Evolutionary conservation across 2,113 vertebrate genomes (phyloP).

Genomic region (Gasterosteus nipponicus): DNA sequence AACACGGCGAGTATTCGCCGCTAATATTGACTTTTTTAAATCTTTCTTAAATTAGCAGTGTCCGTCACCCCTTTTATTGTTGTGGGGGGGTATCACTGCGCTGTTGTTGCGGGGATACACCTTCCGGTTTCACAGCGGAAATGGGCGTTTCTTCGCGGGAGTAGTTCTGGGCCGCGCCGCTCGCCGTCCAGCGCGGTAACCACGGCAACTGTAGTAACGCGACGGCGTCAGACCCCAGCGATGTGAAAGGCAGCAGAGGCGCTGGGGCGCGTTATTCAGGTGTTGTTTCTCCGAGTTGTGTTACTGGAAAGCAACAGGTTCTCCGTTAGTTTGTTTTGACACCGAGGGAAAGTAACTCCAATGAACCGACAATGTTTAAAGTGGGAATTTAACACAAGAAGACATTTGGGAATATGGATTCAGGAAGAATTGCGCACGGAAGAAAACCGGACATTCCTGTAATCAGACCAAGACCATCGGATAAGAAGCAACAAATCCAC

Average conservation of each 20-base stretch:
- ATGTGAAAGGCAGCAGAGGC: not conserved
- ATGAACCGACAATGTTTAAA: not conserved
- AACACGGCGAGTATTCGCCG: not conserved
- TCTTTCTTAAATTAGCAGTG: not conserved
- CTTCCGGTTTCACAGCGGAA: slow-evolving; percentile 69
- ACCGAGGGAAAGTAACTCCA: not conserved
- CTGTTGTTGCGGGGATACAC: slow-evolving; percentile 16
- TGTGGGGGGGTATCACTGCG: slow-evolving; percentile 51
- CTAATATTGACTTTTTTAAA: not conserved
- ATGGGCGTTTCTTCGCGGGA: slow-evolving; percentile 38
- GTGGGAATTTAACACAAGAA: not conserved
- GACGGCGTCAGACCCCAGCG: not conserved
- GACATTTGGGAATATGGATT: slow-evolving; percentile 52
- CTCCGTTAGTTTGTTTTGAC: not conserved
- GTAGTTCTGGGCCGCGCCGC: not conserved
- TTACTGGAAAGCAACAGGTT: not conserved
- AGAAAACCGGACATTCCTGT: slow-evolving; percentile 44
- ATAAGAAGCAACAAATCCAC: slow-evolving; percentile 2
- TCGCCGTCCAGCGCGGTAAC: slow-evolving; percentile 59
- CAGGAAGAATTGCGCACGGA: slow-evolving; percentile 37
- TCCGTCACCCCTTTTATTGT: slow-evolving; percentile 54
- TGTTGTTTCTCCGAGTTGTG: not conserved
- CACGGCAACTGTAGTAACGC: slow-evolving; percentile 43
- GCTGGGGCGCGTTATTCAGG: not conserved
- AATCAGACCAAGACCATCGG: slow-evolving; percentile 17